phyloP scores from a whole-genome alignment of 2,797 vertebrate genomes.

The Pantherophis alleghaniensis region DNA sequence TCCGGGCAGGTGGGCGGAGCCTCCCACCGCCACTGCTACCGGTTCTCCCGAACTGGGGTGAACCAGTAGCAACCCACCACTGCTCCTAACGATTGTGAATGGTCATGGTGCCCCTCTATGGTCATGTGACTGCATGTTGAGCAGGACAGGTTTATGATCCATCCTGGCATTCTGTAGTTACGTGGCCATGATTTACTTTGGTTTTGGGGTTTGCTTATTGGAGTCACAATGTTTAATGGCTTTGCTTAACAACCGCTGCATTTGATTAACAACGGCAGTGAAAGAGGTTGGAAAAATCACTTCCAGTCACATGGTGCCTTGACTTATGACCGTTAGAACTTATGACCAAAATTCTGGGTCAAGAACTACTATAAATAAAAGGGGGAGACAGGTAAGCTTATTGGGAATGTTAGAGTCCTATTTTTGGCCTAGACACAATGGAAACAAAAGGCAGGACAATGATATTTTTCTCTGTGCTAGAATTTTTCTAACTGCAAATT shows the following conservation, averaged over 20 bases:
- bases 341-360: neutral
- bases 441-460: neutral
- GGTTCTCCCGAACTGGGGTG: too few relatives aligned
- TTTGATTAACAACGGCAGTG: neutral
- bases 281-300: neutral
- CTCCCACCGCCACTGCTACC: too few relatives aligned
- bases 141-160: neutral
- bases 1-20: too few relatives aligned
- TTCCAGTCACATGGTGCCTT: neutral
- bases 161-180: neutral
- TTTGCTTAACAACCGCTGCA: neutral
- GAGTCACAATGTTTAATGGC: neutral
- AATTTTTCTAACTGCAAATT: neutral
- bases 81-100: neutral
- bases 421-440: neutral
- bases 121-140: neutral
- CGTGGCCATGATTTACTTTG: neutral
- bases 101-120: neutral
- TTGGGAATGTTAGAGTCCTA: neutral
- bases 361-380: neutral
- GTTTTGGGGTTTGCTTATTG: neutral
- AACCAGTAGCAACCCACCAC: too few relatives aligned
- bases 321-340: neutral
- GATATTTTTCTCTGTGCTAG: neutral
- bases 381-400: neutral